phyloP scores from a whole-genome alignment of 2,888 invertebrate species.

The Lycophotia porphyrea region DNA sequence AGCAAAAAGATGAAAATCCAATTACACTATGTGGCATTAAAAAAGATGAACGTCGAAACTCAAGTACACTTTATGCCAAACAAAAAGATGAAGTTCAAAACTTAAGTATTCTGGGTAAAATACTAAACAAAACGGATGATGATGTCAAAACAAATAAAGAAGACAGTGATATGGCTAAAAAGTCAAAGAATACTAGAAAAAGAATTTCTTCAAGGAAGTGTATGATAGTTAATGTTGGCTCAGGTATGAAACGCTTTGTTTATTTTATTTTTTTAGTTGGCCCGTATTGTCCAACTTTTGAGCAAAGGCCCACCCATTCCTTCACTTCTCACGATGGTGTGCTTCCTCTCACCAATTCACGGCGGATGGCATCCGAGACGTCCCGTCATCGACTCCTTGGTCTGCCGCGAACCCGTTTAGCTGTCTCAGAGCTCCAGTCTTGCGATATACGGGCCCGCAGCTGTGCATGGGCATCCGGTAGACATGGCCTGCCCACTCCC shows the following conservation, averaged over 20 bases:
- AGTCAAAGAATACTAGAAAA: background rate
- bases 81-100: background rate
- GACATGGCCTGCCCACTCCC: too few species aligned
- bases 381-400: too few species aligned
- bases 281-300: too few species aligned
- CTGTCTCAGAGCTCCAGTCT: too few species aligned
- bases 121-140: background rate
- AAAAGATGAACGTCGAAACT: background rate
- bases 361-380: too few species aligned
- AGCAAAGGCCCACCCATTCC: too few species aligned
- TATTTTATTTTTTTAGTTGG: background rate
- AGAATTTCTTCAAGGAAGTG: background rate
- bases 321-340: too few species aligned
- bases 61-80: background rate
- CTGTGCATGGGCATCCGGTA: too few species aligned
- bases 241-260: conserved; percentile 31
- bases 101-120: conserved; percentile 2
- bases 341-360: too few species aligned
- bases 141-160: background rate
- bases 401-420: too few species aligned
- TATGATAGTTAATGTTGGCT: background rate
- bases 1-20: background rate
- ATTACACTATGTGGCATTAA: background rate
- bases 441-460: too few species aligned
- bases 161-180: background rate